Conservation (phyloP, 2,888 invertebrate genomes). For the Athetis lepigone region DNA sequence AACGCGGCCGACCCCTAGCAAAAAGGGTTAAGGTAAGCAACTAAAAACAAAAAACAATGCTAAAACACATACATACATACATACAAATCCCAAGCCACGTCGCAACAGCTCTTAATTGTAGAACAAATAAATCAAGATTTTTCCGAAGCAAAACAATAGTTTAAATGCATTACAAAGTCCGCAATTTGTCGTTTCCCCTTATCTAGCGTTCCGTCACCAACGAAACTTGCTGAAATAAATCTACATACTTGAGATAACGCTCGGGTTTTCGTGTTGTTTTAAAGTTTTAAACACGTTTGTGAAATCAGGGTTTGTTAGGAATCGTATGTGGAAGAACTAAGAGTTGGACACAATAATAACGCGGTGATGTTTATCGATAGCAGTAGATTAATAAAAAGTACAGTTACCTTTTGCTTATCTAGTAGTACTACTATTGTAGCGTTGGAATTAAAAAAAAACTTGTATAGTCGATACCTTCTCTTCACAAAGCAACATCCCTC, state of each 20-base stretch:
- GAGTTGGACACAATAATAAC: too few relatives aligned
- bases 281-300: slow-evolving; percentile 35
- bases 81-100: slow-evolving; percentile 34
- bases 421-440: too few relatives aligned
- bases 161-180: slow-evolving; percentile 70
- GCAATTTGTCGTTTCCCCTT: slow-evolving; percentile 70
- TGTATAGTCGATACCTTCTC: too few relatives aligned
- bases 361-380: too few relatives aligned
- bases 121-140: slow-evolving; percentile 48
- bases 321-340: slow-evolving; percentile 3
- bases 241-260: slow-evolving; percentile 67
- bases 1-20: too few relatives aligned
- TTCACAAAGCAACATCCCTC: too few relatives aligned
- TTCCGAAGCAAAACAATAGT: slow-evolving; percentile 64
- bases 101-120: slow-evolving; percentile 37
- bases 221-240: slow-evolving; percentile 72
- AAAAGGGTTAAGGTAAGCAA: too few relatives aligned
- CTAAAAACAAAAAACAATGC: slow-evolving; percentile 5
- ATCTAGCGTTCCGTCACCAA: slow-evolving; percentile 63
- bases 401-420: too few relatives aligned
- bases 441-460: too few relatives aligned
- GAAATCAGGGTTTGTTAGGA: slow-evolving; percentile 19
- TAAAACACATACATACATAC: neutral
- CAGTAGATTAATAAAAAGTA: too few relatives aligned
- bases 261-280: slow-evolving; percentile 49